phyloP scores from a whole-genome alignment of 2,888 invertebrate species.

The Hyposoter dolosus region DNA sequence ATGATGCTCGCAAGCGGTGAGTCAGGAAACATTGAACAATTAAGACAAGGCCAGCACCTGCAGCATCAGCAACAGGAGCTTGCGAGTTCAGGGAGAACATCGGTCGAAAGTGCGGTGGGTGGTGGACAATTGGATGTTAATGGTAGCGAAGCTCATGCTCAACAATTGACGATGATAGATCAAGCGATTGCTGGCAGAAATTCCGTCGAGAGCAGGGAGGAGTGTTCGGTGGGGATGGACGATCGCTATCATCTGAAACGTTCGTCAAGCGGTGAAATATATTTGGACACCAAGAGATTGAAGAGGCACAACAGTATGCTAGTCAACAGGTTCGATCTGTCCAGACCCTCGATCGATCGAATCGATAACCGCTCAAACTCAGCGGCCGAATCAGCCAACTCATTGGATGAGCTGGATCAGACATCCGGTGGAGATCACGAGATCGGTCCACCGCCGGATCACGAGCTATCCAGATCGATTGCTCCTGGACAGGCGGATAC shows the following conservation, averaged over 20 bases:
- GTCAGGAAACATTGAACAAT: slow-evolving; percentile 48
- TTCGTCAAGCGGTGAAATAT: slow-evolving; percentile 67
- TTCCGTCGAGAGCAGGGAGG: slow-evolving; percentile 48
- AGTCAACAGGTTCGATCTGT: slow-evolving; percentile 79
- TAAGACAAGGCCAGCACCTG: slow-evolving; percentile 60
- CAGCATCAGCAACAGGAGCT: slow-evolving; percentile 63
- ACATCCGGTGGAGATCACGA: slow-evolving; percentile 72
- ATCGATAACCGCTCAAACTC: slow-evolving; percentile 81
- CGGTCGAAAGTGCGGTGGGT: slow-evolving; percentile 60
- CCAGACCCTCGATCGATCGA: slow-evolving; percentile 79
- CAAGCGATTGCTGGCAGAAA: slow-evolving; percentile 62
- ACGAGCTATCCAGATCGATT: slow-evolving; percentile 50
- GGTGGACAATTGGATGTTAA: slow-evolving; percentile 57
- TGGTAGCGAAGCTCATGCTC: slow-evolving; percentile 60
- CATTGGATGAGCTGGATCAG: slow-evolving; percentile 71
- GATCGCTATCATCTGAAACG: slow-evolving; percentile 63
- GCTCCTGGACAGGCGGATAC: slow-evolving; percentile 54
- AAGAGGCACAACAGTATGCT: slow-evolving; percentile 72
- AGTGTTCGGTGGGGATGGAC: slow-evolving; percentile 66
- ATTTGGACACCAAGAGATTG: slow-evolving; percentile 73
- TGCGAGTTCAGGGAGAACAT: slow-evolving; percentile 58
- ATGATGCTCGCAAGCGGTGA: slow-evolving; percentile 58
- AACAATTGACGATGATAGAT: slow-evolving; percentile 55
- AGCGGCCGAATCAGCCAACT: slow-evolving; percentile 77
- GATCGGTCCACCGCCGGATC: slow-evolving; percentile 47